These are phyloP conservation scores for Aricia agestis DNA, from an alignment of 1,140 invertebrate species.

Conservation along the genomic window DNA sequence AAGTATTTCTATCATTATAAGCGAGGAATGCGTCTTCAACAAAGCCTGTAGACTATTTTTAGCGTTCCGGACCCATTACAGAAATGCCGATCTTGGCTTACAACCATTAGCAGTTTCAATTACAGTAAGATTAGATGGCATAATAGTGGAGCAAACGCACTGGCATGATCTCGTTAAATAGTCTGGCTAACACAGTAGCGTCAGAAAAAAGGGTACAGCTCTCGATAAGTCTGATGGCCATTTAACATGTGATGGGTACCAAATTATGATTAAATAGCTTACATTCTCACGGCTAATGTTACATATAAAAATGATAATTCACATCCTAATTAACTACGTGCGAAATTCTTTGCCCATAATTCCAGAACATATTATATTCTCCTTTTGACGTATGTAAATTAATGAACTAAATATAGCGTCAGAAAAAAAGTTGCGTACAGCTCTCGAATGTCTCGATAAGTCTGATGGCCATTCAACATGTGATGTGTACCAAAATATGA, in stretches of 20 bases:
- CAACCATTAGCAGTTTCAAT: conserved; percentile 14
- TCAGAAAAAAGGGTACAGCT: background rate
- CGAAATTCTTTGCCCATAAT: conserved; percentile 26
- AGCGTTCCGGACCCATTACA: conserved; percentile 5
- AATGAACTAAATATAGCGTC: too few relatives aligned
- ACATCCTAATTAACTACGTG: conserved; percentile 2
- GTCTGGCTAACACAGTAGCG: background rate
- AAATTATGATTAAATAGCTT: too few relatives aligned
- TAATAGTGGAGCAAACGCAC: conserved; percentile 13
- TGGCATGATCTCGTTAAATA: conserved; percentile 5
- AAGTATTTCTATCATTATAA: background rate
- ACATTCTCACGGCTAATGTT: background rate
- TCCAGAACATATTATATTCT: conserved; percentile 32
- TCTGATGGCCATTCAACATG: background rate
- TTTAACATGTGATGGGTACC: background rate
- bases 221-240: too few relatives aligned
- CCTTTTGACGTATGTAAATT: too few relatives aligned
- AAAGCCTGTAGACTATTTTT: conserved; percentile 10
- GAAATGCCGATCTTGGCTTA: conserved; percentile 4
- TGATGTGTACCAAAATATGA: background rate
- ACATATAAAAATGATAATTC: background rate
- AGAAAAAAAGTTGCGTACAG: background rate
- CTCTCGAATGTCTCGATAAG: too few relatives aligned
- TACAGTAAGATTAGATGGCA: conserved; percentile 17
- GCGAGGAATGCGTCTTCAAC: conserved; percentile 5